Evolutionary conservation across 2,113 vertebrate species (phyloP).

Genomic region (Loxodonta africana): DNA sequence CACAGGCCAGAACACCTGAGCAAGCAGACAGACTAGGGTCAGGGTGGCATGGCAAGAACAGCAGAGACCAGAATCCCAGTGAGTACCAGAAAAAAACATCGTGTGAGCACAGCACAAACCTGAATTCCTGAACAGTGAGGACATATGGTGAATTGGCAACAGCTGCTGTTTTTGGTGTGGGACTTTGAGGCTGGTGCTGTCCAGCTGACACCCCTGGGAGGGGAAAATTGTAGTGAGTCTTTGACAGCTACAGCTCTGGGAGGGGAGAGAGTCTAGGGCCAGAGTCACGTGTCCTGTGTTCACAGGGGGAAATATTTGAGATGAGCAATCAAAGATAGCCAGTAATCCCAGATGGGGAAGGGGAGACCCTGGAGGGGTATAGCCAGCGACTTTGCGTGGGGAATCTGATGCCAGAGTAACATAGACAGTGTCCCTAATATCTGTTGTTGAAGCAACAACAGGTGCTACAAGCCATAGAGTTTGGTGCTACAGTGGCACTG

Average conservation of each 20-base stretch:
- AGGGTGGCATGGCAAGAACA: background rate
- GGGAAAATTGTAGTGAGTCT: background rate
- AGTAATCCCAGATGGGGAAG: background rate
- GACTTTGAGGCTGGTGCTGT: background rate
- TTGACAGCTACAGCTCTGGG: background rate
- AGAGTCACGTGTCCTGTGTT: background rate
- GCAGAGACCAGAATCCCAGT: background rate
- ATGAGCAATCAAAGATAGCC: background rate
- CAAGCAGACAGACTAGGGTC: background rate
- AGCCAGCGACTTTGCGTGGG: no score
- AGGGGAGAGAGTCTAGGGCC: background rate
- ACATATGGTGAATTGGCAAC: background rate
- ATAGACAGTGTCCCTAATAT: background rate
- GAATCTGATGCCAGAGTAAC: background rate
- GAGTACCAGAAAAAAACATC: background rate
- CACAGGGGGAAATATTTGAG: background rate
- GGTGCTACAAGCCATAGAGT: background rate
- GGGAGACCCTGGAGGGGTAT: background rate
- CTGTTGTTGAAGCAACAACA: background rate
- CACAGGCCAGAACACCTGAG: background rate
- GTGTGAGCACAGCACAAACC: background rate
- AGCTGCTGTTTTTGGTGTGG: background rate
- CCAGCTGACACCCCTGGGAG: background rate
- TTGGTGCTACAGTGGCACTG: background rate
- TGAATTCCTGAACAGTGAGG: background rate